A percentile compares a stretch with the other conserved stretches of the same genome.
phyloP scores from a whole-genome alignment of 2,797 vertebrate genomes.

The Avahi laniger region DNA sequence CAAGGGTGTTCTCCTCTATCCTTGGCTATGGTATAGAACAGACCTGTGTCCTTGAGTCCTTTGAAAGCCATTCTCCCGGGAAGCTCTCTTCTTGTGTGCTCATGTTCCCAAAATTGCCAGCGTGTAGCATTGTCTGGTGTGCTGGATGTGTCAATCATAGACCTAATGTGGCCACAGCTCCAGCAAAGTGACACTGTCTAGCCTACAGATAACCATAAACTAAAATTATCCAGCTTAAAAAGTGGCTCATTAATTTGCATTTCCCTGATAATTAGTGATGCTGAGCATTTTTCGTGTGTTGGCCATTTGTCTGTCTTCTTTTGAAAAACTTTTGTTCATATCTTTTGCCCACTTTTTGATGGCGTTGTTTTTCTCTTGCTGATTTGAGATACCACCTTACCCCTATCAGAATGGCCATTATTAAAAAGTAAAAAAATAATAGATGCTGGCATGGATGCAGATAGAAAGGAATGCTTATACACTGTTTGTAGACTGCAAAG shows the following conservation, averaged over 20 bases:
- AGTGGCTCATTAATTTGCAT: neutral
- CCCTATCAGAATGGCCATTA: no score
- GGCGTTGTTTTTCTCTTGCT: no score
- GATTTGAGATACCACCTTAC: no score
- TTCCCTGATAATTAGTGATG: no score
- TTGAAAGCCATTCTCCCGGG: neutral
- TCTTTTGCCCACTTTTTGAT: no score
- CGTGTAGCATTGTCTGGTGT: neutral
- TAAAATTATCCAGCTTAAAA: conserved; percentile 29
- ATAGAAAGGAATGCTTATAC: no score
- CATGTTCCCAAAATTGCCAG: neutral
- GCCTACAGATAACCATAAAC: neutral
- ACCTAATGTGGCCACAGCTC: neutral
- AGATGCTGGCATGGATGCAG: no score
- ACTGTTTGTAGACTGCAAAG: no score
- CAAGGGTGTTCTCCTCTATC: neutral
- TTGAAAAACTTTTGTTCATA: no score
- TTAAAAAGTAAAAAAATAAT: no score
- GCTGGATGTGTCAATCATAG: neutral
- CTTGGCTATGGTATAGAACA: neutral
- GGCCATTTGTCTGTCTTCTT: no score
- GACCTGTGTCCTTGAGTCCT: neutral
- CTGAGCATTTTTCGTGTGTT: no score
- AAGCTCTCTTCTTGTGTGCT: neutral
- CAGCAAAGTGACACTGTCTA: neutral